Base-by-base conservation (phyloP, 2,888 invertebrate genomes). In the Trachelus stipa region DNA sequence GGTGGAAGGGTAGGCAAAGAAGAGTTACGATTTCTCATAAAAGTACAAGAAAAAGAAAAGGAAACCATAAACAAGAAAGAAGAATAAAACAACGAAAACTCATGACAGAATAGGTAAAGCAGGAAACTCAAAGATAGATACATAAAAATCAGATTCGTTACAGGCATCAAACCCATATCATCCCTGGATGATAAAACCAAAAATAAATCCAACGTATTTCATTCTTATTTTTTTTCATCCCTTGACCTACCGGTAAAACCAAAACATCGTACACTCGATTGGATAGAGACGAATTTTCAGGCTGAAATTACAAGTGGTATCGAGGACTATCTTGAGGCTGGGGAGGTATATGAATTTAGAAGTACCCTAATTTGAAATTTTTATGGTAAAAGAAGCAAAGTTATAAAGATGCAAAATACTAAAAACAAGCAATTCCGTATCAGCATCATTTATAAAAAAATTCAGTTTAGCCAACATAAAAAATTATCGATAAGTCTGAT, bases 1-100 rank as follows among this genome's bases (percentile, higher is more conserved):
- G 9, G 23, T 23, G 6, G 23, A 56, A 23, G 15, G 12, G 1
- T 3, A 71, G 31, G 71, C 1, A 71, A 31, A 9, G 12, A 71
- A 71, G 12, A 34, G 31, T 71, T 71, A 71, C 71, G 71, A 71
- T 31, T 71, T 34, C 33, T 31, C 71, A 34, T 71, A 71, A 71
- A 71, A 71, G 15, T 12, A 71, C 12, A 34, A 30, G 31, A 71
- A 12, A 33, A 69, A 4, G 11, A 30, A 23, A 40, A 23, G 9
- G 30, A 56, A 9, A 9, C 6, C 56, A 23, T 56, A 56, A 56
- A 56, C 56, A 56, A 23, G 56, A 56, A 56, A 56, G 35, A 56
- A 23, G 9, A 56, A 23, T 23, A 23, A 23, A 56, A 56, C 1
- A 23, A 56, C 9, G 23, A 23, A 56, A 56, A 23, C 2, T 2